A percentile compares a stretch with the other conserved stretches of the same genome.
These are phyloP conservation scores for Poeciliopsis occidentalis DNA, from an alignment of 2,113 vertebrate genomes.

Conservation along the genomic window DNA sequence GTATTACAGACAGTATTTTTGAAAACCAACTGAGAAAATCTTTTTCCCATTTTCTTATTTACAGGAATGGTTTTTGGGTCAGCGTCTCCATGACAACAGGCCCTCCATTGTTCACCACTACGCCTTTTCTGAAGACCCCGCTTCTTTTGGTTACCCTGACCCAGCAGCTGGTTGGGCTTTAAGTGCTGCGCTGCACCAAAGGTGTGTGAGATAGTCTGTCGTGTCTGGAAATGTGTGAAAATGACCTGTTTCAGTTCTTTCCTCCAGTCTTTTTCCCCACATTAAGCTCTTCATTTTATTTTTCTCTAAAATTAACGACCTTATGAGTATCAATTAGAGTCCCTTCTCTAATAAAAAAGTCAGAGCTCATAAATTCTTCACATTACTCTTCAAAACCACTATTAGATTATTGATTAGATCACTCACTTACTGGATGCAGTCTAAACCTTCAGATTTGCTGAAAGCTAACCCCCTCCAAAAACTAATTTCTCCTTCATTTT, in stretches of 20 bases:
- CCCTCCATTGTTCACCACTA: conserved; percentile 95
- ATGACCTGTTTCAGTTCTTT: not conserved
- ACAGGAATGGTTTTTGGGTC: conserved; percentile 94
- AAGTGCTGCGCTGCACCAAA: conserved; percentile 86
- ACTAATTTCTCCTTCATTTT: not conserved
- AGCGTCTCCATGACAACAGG: conserved; percentile 86
- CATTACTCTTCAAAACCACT: too few relatives aligned
- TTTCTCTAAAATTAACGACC: not conserved
- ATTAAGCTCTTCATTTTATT: not conserved
- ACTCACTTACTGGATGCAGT: too few relatives aligned
- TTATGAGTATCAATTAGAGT: too few relatives aligned
- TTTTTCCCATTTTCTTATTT: not conserved
- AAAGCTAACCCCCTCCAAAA: not conserved
- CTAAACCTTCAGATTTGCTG: not conserved
- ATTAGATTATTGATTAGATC: too few relatives aligned
- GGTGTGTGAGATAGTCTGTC: conserved; percentile 67
- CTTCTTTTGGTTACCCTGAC: conserved; percentile 89
- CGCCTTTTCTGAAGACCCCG: conserved; percentile 90
- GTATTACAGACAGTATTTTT: not conserved
- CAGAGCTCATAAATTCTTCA: too few relatives aligned
- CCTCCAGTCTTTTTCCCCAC: not conserved
- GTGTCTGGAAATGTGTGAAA: not conserved
- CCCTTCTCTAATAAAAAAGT: too few relatives aligned
- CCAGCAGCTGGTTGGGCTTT: conserved; percentile 92
- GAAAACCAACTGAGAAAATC: not conserved